Evolutionary conservation across 1,140 invertebrate species (phyloP).

Genomic region (Heliconius melpomene): DNA sequence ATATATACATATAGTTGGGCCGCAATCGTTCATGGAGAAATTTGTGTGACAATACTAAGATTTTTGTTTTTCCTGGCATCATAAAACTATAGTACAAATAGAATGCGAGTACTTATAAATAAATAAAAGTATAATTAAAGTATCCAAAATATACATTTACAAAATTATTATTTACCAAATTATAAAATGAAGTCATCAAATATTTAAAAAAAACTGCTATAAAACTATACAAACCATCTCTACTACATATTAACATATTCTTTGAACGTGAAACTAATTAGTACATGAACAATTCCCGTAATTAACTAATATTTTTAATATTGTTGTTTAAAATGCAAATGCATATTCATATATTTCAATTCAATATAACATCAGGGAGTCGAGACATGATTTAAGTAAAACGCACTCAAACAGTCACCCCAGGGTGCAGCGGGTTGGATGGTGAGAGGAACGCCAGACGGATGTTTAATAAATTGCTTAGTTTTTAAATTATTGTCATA

Average conservation of each 20-base stretch:
- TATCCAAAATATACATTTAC: no score
- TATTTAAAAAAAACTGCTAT: no score
- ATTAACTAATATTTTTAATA: slow-evolving; percentile 12
- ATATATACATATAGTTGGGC: slow-evolving; percentile 54
- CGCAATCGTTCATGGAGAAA: slow-evolving; percentile 6
- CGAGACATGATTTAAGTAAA: slow-evolving; percentile 15
- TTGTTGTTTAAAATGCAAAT: slow-evolving; percentile 8
- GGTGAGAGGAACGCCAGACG: slow-evolving; percentile 6
- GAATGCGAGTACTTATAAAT: not conserved
- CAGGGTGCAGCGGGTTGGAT: not conserved
- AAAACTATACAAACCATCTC: not conserved
- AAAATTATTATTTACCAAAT: no score
- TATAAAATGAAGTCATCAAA: no score
- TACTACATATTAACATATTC: not conserved
- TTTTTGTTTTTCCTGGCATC: not conserved
- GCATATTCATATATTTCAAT: slow-evolving; percentile 2
- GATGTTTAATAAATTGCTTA: slow-evolving; percentile 14
- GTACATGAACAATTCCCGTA: not conserved
- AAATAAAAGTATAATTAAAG: no score
- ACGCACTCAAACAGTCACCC: slow-evolving; percentile 13
- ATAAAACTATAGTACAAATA: not conserved
- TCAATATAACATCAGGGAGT: slow-evolving; percentile 6
- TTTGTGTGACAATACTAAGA: not conserved
- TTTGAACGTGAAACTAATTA: not conserved
- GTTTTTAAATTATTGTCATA: slow-evolving; percentile 14